Percentiles rank a stretch among this genome's conserved stretches.
phyloP scores from a whole-genome alignment of 64 coral and sea anemone genomes.

The Montipora efflorescens region DNA sequence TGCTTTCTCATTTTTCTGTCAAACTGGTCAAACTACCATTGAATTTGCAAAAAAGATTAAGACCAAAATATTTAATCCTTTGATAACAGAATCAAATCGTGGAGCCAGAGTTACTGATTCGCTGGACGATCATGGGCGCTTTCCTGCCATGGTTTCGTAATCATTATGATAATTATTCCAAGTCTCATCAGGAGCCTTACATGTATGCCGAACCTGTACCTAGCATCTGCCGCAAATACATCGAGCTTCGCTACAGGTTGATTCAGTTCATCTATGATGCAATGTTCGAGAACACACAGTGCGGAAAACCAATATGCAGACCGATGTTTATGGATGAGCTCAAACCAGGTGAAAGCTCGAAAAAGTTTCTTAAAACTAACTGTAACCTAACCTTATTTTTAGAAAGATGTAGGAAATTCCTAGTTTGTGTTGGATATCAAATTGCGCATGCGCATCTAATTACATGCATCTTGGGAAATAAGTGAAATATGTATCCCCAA shows the following conservation, averaged over 20 bases:
- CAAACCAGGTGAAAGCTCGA: conserved; percentile 11
- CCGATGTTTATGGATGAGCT: conserved; percentile 86
- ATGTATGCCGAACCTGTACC: conserved; percentile 67
- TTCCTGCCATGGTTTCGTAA: conserved; percentile 86
- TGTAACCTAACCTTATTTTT: neutral
- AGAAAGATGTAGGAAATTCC: neutral
- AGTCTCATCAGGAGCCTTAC: conserved; percentile 74
- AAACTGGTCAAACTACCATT: neutral
- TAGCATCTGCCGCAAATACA: conserved; percentile 86
- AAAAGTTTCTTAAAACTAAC: neutral
- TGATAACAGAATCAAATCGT: conserved; percentile 47
- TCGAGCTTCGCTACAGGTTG: conserved; percentile 74
- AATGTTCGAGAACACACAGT: conserved; percentile 74
- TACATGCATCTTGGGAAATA: too few relatives aligned
- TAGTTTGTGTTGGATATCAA: neutral
- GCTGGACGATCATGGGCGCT: conserved; percentile 87
- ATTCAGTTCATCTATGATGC: conserved; percentile 85
- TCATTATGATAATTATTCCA: conserved; percentile 89
- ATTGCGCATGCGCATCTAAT: too few relatives aligned
- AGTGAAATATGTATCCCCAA: too few relatives aligned
- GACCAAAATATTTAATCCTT: neutral
- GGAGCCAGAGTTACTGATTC: conserved; percentile 50
- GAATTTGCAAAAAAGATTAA: too few relatives aligned
- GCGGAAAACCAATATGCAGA: conserved; percentile 76
- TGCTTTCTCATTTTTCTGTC: neutral